phyloP scores from a whole-genome alignment of 2,113 vertebrate genomes.

The Rynchops niger region DNA sequence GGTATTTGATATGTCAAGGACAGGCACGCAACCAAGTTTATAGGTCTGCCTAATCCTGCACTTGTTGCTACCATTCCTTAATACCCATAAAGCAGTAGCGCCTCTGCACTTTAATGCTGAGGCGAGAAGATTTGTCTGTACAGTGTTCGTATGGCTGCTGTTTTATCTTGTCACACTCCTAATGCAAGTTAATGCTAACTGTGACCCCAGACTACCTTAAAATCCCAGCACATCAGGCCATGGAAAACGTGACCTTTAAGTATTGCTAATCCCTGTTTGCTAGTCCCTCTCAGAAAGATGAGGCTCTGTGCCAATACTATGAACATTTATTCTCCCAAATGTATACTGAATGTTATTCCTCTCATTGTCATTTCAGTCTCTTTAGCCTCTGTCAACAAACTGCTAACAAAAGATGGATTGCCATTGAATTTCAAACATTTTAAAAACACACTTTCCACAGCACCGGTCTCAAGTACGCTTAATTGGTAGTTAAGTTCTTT shows the following conservation, averaged over 20 bases:
- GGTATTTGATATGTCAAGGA: background rate
- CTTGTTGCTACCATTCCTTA: background rate
- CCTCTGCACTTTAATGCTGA: background rate
- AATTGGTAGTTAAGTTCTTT: background rate
- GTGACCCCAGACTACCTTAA: slow-evolving; percentile 25
- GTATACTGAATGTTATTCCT: background rate
- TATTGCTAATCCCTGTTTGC: slow-evolving; percentile 25
- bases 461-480: background rate
- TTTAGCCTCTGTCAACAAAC: background rate
- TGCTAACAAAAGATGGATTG: background rate
- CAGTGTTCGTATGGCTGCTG: background rate
- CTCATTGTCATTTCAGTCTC: background rate
- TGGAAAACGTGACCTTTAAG: slow-evolving; percentile 56
- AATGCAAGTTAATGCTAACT: slow-evolving; percentile 47
- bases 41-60: background rate
- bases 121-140: background rate
- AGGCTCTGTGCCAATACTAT: slow-evolving; percentile 9
- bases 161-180: slow-evolving; percentile 34
- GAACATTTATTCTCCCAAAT: slow-evolving; percentile 26
- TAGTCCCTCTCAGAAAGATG: slow-evolving; percentile 16
- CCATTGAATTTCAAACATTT: background rate
- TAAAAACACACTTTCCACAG: background rate
- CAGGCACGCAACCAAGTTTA: background rate
- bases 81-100: background rate
- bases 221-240: slow-evolving; percentile 35